Base-by-base conservation (phyloP, 1,140 invertebrate genomes). In the Euschistus heros region DNA sequence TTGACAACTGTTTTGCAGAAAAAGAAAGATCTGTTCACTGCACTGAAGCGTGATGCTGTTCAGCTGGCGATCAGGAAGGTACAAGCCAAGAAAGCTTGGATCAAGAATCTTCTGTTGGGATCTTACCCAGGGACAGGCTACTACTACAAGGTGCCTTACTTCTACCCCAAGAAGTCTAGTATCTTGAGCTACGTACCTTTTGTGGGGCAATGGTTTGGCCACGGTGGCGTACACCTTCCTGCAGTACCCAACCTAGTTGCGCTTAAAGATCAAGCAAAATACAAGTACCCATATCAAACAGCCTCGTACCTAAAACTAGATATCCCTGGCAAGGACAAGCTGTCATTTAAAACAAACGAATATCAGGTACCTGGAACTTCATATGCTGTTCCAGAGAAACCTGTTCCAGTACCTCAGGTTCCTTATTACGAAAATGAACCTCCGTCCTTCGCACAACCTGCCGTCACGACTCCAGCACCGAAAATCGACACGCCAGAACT, bases 301-400 rank as follows among this genome's bases (percentile, higher is more conserved):
- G 63, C 46, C 1, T 26, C 62, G 1, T 69, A 69, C 60, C 63
- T 69, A 18, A 66, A 61, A 26, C 14, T 59, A 3, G 24, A 5
- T 7, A 10, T 10, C 13, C 33, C 33, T 6, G 33, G 17, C 5
- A 54, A 54, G 50, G 15, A 5, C 4, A 37, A 37, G 8, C 33
- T 13, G 13, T 24, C 60, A 46, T 24, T 42, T 44, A 24, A 22
- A 44, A 62, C 63, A 47, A 37, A 57, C 20, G 44, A 7, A 27
- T 50, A 54, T 33, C 47, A 20, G n/a, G 15, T 44, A 10, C 63
- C 46, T 15, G 15, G 33, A 52, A 27, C 57, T 22, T 20, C 42
- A 14, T 63, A 66, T 42, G 60, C 50, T 20, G 47, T 50, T 10
- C 47, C 47, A 50, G 47, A 18, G 5, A 50, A 1, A 8, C 47